These are phyloP conservation scores for Drosophila paucipuncta DNA, from an alignment of 2,888 invertebrate genomes.

Conservation along the genomic window DNA sequence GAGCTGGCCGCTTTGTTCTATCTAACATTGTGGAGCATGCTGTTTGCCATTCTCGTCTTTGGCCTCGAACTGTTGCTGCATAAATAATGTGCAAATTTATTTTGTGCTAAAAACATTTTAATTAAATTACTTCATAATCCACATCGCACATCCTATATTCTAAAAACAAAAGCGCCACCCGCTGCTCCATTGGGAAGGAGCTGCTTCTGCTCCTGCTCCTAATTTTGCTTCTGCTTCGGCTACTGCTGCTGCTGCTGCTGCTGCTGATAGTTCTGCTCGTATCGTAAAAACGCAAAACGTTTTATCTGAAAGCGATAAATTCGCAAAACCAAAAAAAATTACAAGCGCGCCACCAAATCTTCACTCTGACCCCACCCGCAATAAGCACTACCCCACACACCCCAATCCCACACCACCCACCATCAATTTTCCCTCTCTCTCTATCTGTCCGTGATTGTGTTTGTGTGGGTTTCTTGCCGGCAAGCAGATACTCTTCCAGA, in stretches of 20 bases:
- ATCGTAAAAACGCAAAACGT: conserved; percentile 78
- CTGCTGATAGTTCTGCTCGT: conserved; percentile 60
- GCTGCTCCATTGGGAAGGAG: not conserved
- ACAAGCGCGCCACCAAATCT: conserved; percentile 37
- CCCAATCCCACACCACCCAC: conserved; percentile 27
- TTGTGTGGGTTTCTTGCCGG: conserved; percentile 36
- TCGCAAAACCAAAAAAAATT: conserved; percentile 59
- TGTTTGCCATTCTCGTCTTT: conserved; percentile 53
- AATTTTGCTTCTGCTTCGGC: not conserved
- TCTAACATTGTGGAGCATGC: conserved; percentile 68
- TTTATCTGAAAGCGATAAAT: conserved; percentile 80
- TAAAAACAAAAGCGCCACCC: not conserved
- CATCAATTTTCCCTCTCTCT: conserved; percentile 52
- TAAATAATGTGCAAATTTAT: conserved; percentile 59
- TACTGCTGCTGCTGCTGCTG: not conserved
- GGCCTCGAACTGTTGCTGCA: conserved; percentile 49
- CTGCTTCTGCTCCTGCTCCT: not conserved
- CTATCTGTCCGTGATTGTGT: conserved; percentile 1
- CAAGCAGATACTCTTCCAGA: conserved; percentile 26
- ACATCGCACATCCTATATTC: not conserved
- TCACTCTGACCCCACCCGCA: conserved; percentile 7
- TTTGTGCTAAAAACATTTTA: conserved; percentile 57
- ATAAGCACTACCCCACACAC: not conserved
- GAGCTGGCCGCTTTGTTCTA: conserved; percentile 71
- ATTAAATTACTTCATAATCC: conserved; percentile 74